Percentiles rank a stretch among this genome's conserved stretches.
Evolutionary conservation across 2,888 invertebrate genomes (phyloP).

Genomic region (Serrognathus titanus): DNA sequence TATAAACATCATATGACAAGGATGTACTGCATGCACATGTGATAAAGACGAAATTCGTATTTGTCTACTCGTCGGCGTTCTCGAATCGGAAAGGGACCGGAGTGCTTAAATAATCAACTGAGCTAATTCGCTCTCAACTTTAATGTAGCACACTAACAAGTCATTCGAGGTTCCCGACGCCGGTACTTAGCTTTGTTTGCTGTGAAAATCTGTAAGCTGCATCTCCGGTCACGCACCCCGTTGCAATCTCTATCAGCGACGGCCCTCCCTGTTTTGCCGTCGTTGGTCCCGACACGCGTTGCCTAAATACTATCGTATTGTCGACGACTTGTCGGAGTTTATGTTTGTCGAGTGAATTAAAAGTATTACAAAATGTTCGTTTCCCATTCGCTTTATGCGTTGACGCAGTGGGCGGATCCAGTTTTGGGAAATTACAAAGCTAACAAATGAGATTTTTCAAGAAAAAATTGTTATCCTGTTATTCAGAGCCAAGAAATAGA

Average conservation of each 20-base stretch:
- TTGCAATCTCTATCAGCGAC: slow-evolving; percentile 9
- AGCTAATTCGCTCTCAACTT: slow-evolving; percentile 5
- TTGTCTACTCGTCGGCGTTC: not conserved
- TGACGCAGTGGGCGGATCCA: no score
- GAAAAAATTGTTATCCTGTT: no score
- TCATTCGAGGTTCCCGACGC: not conserved
- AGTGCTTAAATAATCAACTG: not conserved
- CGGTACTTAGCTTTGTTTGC: slow-evolving; percentile 16
- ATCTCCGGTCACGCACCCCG: slow-evolving; percentile 25
- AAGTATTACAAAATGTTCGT: not conserved
- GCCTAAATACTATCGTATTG: slow-evolving; percentile 26
- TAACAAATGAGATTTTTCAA: no score
- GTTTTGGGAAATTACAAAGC: no score
- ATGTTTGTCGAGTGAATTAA: slow-evolving; percentile 4
- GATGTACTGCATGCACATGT: no score
- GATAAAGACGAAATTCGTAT: no score
- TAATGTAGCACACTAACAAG: slow-evolving; percentile 2
- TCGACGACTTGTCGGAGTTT: slow-evolving; percentile 10
- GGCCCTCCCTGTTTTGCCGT: slow-evolving; percentile 4
- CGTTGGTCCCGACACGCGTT: slow-evolving; percentile 20
- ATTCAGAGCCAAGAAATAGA: no score
- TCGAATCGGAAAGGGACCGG: not conserved
- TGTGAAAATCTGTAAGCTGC: slow-evolving; percentile 23
- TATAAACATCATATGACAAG: no score
- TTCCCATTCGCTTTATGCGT: not conserved